Evolutionary conservation across 2,113 vertebrate genomes (phyloP), one percentile per base, ranked within the genome.

Genomic region (Actenoides lindsayi): DNA sequence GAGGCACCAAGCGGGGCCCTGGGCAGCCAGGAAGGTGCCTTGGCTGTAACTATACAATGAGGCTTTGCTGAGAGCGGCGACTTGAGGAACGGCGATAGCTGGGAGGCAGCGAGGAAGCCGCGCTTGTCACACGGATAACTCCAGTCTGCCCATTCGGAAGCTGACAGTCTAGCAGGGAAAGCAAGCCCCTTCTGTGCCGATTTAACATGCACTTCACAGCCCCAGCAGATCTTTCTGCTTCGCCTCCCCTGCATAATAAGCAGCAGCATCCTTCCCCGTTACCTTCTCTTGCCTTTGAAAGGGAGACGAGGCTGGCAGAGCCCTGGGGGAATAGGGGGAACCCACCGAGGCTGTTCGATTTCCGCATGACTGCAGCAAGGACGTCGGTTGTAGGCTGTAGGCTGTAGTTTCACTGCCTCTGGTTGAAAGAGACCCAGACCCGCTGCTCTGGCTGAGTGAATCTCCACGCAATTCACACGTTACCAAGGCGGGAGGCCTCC

Each of bases 191-290:
- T 69, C 90, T 62, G 82, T 44, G 67, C 67, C 2, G 25, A 60
- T 88, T 85, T 89, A 42, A 85, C 44, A 35, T 11, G 62, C 62
- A n/a, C 74, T 56, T 71, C 27, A 1, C 16, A 80, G 71, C 20
- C 82, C 85, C 46, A n/a, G 78, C 91, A 73, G 87, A 91, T 83
- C 88, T 88, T 90, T 95, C 90, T 83, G 93, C 94, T 85, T 96
- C 78, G 1, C 44, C 41, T 94, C 65, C 75, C 17, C 65, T 57
- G 70, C 89, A 63, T 51, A 84, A 23, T 14, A 65, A 71, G 78
- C 70, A 69, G 48, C 87, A 90, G 75, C 1, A 0, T 76, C 78
- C 23, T 80, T 85, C 62, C 62, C 87, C 31, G 1, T 60, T 44
- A 16, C 62, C 48, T 68, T 63, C 50, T 71, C 67, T 54, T 54